Evolutionary conservation across 2,888 invertebrate species (phyloP), one percentile per base, ranked within the genome.

Genomic region (Corythucha ciliata): DNA sequence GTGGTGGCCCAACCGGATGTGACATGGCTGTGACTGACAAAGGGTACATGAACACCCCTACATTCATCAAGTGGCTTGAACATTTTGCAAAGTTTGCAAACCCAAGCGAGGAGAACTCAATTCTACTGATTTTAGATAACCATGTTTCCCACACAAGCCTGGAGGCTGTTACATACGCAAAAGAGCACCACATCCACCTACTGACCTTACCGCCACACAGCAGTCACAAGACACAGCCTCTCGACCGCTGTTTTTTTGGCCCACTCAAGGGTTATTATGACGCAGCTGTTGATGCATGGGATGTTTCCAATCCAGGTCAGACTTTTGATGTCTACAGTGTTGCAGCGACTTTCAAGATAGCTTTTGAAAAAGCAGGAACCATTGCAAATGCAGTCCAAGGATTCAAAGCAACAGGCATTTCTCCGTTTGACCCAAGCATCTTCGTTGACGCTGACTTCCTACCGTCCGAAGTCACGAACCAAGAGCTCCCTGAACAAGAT

Each of bases 131-230:
- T 18, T 33, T 63, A 10, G 61, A 61, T 60, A 60, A 58, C 2
- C 60, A 63, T 48, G 22, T 25, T 12, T 60, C 57, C 25, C 61
- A 61, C 32, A 60, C 58, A 48, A 54, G 57, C 4, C 47, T 63
- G 14, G 52, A 54, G n/a, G 60, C 62, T 2, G 59, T 62, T 22
- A 24, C 50, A 10, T 58, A 42, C 54, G 57, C 59, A n/a, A 53
- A 54, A 36, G 24, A 49, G 33, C 45, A 60, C 53, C 39, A 60
- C 42, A 51, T 61, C 33, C 57, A 61, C 29, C 57, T 63, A 57
- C 37, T 63, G 5, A 59, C 58, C 45, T 45, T 57, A 4, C 62
- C 61, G 20, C 61, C 60, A 8, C 61, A 61, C 49, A 60, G 58
- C 7, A 58, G 57, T 6, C 62, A 61, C 34, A 61, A 60, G 42